Base-by-base conservation (phyloP, 1,140 invertebrate species). In the Leguminivora glycinivorella region DNA sequence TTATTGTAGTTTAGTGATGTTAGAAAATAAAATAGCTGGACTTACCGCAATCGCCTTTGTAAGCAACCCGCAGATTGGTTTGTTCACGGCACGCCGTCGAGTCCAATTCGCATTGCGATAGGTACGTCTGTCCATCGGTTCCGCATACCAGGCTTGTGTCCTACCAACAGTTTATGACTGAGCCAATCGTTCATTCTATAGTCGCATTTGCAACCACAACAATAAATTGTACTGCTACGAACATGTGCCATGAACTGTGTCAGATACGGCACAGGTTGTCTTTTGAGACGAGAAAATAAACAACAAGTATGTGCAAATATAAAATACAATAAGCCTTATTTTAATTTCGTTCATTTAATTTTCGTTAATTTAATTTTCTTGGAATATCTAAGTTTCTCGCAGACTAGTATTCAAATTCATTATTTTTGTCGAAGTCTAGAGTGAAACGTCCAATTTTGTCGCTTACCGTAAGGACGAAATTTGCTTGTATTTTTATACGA, bases 21-120 rank as follows among this genome's bases (percentile, higher is more conserved):
- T 43, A 17, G 60, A 26, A 52, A 22, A 52, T 52, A 52, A 22
- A 52, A 52, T 22, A 52, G 47, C n/a, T 22, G 47, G 17, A 92
- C 96, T 95, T 92, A 98, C 97, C 96, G 86, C 97, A 98, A 76
- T 95, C 94, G 67, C 97, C 97, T 87, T 94, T 94, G 84, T 96
- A 97, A 29, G 94, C 94, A 34, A 97, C 93, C 68, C 89, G 91
- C 72, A 88, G 85, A 67, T 89, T 87, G 76, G 81, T 89, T 76
- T 92, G 89, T 66, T 93, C 93, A 69, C 96, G 94, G 92, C 97
- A 99, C 71, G 97, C 95, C 72, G 95, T 95, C 79, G 96, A 94
- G 87, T 95, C 94, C 83, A 98, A 93, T 91, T 97, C 95, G 92
- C 98, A 98, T 78, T 95, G 93, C 86, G 96, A 97, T 74, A 94